A percentile compares a stretch with the other conserved stretches of the same genome.
Conservation (phyloP, 2,113 vertebrate species). For the Lepisosteus osseus region DNA sequence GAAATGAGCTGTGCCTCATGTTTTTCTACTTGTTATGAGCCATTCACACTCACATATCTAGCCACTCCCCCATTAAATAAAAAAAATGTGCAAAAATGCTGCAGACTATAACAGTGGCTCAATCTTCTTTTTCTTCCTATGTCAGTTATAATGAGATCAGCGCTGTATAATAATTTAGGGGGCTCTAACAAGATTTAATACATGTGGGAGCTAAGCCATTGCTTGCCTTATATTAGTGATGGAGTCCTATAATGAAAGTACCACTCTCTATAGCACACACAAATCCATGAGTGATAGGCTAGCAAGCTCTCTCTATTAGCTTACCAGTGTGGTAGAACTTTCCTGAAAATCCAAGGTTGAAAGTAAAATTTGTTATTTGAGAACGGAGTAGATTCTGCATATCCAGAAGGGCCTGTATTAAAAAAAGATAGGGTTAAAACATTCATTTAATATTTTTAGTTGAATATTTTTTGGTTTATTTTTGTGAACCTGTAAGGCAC, state of each 20-base stretch:
- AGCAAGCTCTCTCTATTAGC: conserved; percentile 10
- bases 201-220: conserved; percentile 1
- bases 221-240: conserved; percentile 8
- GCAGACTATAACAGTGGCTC: not conserved
- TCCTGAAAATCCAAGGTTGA: conserved; percentile 82
- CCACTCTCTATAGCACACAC: not conserved
- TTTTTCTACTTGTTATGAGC: not conserved
- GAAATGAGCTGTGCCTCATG: conserved; percentile 22
- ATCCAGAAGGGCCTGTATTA: conserved; percentile 71
- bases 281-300: not conserved
- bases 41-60: conserved; percentile 6
- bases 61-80: not conserved
- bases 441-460: not conserved
- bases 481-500: no score
- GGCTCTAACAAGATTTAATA: conserved; percentile 14
- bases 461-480: no score
- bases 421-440: conserved; percentile 40
- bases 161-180: conserved; percentile 12
- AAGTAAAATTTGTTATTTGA: conserved; percentile 78
- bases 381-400: conserved; percentile 74
- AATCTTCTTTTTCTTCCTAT: conserved; percentile 5
- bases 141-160: conserved; percentile 7
- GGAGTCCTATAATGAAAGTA: not conserved
- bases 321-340: conserved; percentile 84
- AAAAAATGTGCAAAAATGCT: not conserved